Percentiles rank a stretch among this genome's conserved stretches.
Conservation (phyloP, 2,113 vertebrate species). For the Cyrtonyx montezumae region DNA sequence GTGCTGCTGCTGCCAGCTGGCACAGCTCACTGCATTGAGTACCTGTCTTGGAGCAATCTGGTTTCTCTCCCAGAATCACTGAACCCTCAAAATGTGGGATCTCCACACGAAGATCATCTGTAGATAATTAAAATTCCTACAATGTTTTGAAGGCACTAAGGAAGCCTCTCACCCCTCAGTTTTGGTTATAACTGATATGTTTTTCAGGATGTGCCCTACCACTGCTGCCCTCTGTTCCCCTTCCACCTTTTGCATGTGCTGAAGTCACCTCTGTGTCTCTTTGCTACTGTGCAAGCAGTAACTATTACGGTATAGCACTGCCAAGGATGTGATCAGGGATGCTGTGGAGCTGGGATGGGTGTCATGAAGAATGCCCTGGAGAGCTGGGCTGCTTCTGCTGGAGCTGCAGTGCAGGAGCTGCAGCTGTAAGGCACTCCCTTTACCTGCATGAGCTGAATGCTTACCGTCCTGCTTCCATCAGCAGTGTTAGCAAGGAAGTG, state of each 20-base stretch:
- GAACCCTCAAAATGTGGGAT: background rate
- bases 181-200: background rate
- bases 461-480: background rate
- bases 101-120: background rate
- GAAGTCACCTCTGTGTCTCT: background rate
- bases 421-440: rapidly evolving
- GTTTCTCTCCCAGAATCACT: background rate
- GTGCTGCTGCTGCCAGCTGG: background rate
- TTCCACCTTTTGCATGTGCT: background rate
- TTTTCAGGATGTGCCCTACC: background rate
- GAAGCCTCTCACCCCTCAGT: background rate
- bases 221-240: background rate
- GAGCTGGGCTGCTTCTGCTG: background rate
- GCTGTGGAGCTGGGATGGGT: background rate
- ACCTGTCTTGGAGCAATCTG: background rate
- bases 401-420: background rate
- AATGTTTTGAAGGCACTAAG: background rate
- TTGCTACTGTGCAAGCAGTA: background rate
- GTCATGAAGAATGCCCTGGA: background rate
- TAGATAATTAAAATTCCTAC: background rate
- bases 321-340: background rate
- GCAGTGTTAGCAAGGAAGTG: background rate
- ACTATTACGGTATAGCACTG: background rate
- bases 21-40: background rate
- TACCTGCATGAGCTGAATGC: background rate